Evolutionary conservation across 2,113 vertebrate species (phyloP), one percentile per base, ranked within the genome.

Genomic region (Phasianus colchicus): DNA sequence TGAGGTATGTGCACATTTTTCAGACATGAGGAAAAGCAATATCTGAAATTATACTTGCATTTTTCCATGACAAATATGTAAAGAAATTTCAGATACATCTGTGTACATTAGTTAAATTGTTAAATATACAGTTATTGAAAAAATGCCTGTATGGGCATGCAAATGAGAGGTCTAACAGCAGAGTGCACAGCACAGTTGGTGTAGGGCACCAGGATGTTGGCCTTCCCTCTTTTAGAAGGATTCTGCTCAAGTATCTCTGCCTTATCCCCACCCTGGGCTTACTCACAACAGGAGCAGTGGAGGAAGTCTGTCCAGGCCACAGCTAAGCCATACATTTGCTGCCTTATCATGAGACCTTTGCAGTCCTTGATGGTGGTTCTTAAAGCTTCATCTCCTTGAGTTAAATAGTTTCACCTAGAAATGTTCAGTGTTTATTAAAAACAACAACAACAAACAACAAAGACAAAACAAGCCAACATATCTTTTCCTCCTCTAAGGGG

Each of bases 21-120:
- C 52, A 71, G 30, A 65, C 32, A 27, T 24, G 24, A 73, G 61
- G 38, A 22, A 71, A 79, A 83, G 21, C 50, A 42, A 12, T 47
- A 75, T 72, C 55, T 77, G 71, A 90, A 93, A 83, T 50, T 58
- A 63, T 17, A 75, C 21, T 63, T 78, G 40, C 19, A 47, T 30
- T 83, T 89, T 85, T 73, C 55, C 58, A 22, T 29, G 17, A 29
- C 30, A 61, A 45, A 47, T 73, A 69, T 24, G 57, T 58, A n/a
- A 32, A 61, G 42, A 61, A 70, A n/a, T 64, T 82, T 86, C 38
- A 45, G 50, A 30, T 60, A 54, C 3, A 8, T 45, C 2, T 3
- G 19, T 60, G 38, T 47, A 43, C 47, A 45, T 24, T 92, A 61
- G 63, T 58, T 76, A 86, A 60, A 67, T 2, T 83, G 20, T 52